phyloP scores from a whole-genome alignment of 2,888 invertebrate genomes.

The Acanthopleura granulata region DNA sequence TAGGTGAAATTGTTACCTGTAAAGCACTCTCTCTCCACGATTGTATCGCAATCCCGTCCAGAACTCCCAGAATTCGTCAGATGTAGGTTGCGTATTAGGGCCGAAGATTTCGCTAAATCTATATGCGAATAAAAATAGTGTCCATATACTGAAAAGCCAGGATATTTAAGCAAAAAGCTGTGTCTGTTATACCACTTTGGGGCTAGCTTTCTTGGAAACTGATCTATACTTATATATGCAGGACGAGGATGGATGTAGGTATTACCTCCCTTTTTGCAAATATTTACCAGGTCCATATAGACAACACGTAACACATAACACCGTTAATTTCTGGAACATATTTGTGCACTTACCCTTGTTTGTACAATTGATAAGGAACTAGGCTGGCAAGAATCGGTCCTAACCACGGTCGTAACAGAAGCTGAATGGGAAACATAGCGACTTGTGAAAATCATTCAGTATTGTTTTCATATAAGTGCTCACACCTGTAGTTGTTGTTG shows the following conservation, averaged over 20 bases:
- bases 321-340: no score
- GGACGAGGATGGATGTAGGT: no score
- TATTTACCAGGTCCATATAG: no score
- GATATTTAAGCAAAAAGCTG: no score
- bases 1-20: constrained; percentile 25
- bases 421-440: constrained; percentile 16
- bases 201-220: no score
- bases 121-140: constrained; percentile 22
- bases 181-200: no score
- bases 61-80: constrained; percentile 51
- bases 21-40: constrained; percentile 37
- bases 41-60: constrained; percentile 40
- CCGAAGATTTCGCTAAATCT: constrained; percentile 63
- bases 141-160: no score
- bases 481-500: no score
- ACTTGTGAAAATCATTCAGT: background rate
- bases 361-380: constrained; percentile 26
- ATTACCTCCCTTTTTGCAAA: no score
- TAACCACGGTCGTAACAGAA: constrained; percentile 32
- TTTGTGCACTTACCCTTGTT: background rate
- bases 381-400: constrained; percentile 30
- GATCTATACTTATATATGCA: no score
- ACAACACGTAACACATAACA: no score
- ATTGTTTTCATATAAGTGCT: no score
- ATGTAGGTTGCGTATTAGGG: constrained; percentile 46